Evolutionary conservation across 2,888 invertebrate genomes (phyloP), one percentile per base, ranked within the genome.

Genomic region (Sphaerophoria taeniata): DNA sequence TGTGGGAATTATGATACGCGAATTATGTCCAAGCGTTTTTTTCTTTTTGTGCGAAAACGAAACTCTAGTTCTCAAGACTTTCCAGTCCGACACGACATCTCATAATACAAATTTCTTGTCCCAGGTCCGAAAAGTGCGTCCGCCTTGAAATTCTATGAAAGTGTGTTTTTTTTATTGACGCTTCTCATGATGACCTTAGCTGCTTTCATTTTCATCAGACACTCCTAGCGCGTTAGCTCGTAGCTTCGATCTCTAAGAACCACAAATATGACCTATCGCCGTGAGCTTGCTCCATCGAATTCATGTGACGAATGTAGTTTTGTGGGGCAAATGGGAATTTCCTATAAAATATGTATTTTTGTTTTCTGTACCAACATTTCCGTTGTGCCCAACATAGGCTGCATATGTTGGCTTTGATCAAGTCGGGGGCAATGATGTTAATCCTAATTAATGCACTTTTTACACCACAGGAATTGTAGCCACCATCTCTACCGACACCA

Each of bases 381-480:
- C 83, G 78, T 83, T 83, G 65, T 56, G 56, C 9, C 43, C 45
- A 9, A 34, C 34, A 9, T 12, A 6, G 24, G 6, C 4, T 6
- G 14, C 24, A 34, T 60, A 43, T 4, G 60, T 14, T 47, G 33
- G 63, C 34, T 47, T 61, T 73, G 76, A 67, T 81, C 81, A 71
- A 76, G 71, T 76, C 24, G 43, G 51, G 47, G 51, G 47, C 58
- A 51, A 43, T 34, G 53, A 49, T 76, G 84, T 71, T 84, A 79
- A 84, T 84, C 84, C 75, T 79, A 84, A 80, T 79, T 76, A 80
- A 80, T 79, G 72, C 80, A 60, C 33, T 78, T 72, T 75, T 72
- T 49, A 53, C 69, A 47, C 73, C 39, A 24, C 70, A 24, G 24
- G 24, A 24, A 24, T 24, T 24, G 24, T 24, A 24, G 24, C 24